Conservation (phyloP, 2,888 invertebrate species). For the Eustalomyia histrio region DNA sequence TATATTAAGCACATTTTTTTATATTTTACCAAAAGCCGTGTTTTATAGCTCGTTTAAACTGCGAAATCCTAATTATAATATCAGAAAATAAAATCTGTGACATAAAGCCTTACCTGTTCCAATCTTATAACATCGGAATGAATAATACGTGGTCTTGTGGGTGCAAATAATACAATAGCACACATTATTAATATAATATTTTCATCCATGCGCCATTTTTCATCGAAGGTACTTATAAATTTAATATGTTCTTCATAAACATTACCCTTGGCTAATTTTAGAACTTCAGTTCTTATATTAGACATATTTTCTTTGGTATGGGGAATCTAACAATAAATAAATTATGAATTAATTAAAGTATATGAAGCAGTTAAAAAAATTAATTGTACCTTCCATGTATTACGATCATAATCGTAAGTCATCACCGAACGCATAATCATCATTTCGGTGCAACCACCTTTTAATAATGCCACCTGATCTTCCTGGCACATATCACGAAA, state of each 20-base stretch:
- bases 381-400: constrained; percentile 91
- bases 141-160: constrained; percentile 88
- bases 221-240: constrained; percentile 91
- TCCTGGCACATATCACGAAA: constrained; percentile 97
- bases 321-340: constrained; percentile 83
- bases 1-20: no score
- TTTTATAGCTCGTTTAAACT: no score
- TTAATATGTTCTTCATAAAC: constrained; percentile 92
- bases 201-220: constrained; percentile 91
- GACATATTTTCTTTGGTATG: constrained; percentile 88
- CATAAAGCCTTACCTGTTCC: constrained; percentile 84
- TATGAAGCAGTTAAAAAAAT: neutral
- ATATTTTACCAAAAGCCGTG: no score
- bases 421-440: constrained; percentile 95
- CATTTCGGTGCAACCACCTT: constrained; percentile 96
- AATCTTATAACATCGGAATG: constrained; percentile 91
- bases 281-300: constrained; percentile 91
- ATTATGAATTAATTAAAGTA: neutral
- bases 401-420: constrained; percentile 91
- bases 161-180: constrained; percentile 94
- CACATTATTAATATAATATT: constrained; percentile 94
- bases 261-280: constrained; percentile 94
- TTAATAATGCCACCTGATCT: constrained; percentile 88
- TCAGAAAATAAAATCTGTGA: no score
- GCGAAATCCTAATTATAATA: no score